phyloP scores from a whole-genome alignment of 1,140 invertebrate species.

The Panagrolaimus sp. region DNA sequence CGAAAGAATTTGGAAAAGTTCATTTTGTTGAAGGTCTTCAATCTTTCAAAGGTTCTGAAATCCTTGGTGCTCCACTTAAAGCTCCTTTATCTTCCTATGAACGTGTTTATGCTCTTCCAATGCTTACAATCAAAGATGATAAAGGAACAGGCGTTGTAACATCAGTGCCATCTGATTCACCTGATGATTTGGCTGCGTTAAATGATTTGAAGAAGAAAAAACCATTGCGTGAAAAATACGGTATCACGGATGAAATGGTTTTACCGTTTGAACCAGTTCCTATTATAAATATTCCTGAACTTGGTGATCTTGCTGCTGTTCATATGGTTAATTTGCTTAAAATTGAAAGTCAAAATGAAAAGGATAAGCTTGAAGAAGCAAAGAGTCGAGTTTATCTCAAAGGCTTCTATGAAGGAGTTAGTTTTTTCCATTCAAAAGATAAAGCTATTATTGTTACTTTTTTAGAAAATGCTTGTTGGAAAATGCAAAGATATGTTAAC shows the following conservation, averaged over 20 bases:
- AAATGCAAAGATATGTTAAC: conserved; percentile 82
- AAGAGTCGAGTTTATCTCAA: conserved; percentile 86
- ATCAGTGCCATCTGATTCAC: conserved; percentile 94
- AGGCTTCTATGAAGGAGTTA: conserved; percentile 82
- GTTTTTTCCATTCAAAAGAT: too few species aligned
- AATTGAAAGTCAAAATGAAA: conserved; percentile 94
- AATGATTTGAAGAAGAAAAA: conserved; percentile 89
- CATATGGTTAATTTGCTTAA: conserved; percentile 80
- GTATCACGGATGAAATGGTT: conserved; percentile 86
- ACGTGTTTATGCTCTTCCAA: conserved; percentile 85
- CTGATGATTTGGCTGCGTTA: conserved; percentile 93
- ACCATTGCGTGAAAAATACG: conserved; percentile 85
- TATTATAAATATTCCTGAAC: conserved; percentile 84
- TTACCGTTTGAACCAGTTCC: conserved; percentile 77
- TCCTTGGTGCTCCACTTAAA: conserved; percentile 73
- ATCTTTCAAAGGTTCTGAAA: conserved; percentile 59
- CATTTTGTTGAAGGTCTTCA: conserved; percentile 66
- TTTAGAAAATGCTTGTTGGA: conserved; percentile 73
- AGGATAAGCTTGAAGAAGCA: conserved; percentile 83
- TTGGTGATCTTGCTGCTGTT: conserved; percentile 73
- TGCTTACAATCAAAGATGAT: conserved; percentile 95
- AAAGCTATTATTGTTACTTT: too few species aligned
- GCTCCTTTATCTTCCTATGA: conserved; percentile 78
- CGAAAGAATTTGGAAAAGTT: conserved; percentile 73
- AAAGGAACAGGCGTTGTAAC: conserved; percentile 96